Conservation (phyloP, 23 tunicate species). For the Aplidium turbinatum region DNA sequence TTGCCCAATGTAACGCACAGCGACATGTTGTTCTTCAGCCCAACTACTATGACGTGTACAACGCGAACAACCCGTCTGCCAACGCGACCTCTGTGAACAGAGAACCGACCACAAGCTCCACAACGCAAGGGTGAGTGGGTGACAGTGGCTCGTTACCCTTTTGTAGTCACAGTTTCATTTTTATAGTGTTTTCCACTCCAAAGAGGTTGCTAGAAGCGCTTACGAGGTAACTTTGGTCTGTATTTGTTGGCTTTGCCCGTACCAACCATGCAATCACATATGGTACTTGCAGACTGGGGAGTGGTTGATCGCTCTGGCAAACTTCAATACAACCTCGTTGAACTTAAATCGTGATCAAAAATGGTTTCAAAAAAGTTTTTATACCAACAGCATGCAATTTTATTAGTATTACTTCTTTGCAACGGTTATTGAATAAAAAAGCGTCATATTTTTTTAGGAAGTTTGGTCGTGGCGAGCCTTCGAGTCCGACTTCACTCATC, state of each 20-base stretch:
- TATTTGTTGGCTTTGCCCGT: too few species aligned
- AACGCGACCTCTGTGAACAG: constrained; percentile 34
- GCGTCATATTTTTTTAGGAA: constrained; percentile 46
- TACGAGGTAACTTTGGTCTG: too few species aligned
- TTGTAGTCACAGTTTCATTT: too few species aligned
- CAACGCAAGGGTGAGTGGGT: constrained; percentile 67
- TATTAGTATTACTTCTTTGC: neutral
- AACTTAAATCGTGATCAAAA: too few species aligned
- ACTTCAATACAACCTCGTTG: too few species aligned
- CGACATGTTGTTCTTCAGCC: constrained; percentile 43
- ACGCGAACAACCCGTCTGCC: constrained; percentile 50
- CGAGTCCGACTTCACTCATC: constrained; percentile 69
- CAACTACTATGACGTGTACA: constrained; percentile 81
- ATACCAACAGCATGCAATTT: neutral
- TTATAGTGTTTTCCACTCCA: too few species aligned
- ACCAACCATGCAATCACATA: too few species aligned
- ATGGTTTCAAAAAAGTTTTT: too few species aligned
- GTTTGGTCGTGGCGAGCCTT: constrained; percentile 69
- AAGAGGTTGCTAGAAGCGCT: too few species aligned
- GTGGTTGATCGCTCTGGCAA: too few species aligned
- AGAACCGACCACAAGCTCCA: constrained; percentile 46
- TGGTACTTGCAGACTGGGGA: too few species aligned
- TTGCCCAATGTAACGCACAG: too few species aligned
- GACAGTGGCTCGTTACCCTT: neutral
- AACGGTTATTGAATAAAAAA: neutral